phyloP scores from a whole-genome alignment of 2,113 vertebrate genomes.

The Triplophysa siluroides region DNA sequence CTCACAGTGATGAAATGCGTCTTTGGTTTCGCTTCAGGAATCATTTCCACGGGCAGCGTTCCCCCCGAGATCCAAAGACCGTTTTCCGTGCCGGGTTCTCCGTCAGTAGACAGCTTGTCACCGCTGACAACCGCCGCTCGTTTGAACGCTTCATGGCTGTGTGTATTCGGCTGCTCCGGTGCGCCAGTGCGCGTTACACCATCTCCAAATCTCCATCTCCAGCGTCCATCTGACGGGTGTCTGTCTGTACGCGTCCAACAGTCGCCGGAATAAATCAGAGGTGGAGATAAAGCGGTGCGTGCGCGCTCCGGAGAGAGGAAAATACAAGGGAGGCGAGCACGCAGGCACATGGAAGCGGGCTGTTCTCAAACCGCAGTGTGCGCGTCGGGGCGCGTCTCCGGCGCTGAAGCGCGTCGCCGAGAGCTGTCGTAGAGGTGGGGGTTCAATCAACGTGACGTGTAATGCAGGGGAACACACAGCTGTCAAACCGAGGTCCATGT shows the following conservation, averaged over 20 bases:
- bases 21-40: slow-evolving; percentile 57
- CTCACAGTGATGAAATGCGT: slow-evolving; percentile 5
- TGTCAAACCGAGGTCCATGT: neutral
- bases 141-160: neutral
- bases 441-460: slow-evolving; percentile 21
- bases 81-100: slow-evolving; percentile 24
- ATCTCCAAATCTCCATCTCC: slow-evolving; percentile 26
- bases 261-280: slow-evolving; percentile 23
- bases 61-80: slow-evolving; percentile 31
- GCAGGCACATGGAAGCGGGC: slow-evolving; percentile 47
- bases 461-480: slow-evolving; percentile 12
- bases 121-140: neutral
- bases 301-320: slow-evolving; percentile 53
- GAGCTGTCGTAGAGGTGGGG: slow-evolving; percentile 25
- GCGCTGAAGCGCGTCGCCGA: slow-evolving; percentile 2
- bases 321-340: slow-evolving; percentile 59
- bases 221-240: slow-evolving; percentile 16
- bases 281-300: slow-evolving; percentile 49
- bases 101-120: neutral
- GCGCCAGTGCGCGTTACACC: slow-evolving; percentile 1
- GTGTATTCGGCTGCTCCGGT: neutral
- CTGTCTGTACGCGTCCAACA: slow-evolving; percentile 19
- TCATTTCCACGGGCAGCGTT: slow-evolving; percentile 47
- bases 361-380: slow-evolving; percentile 51
- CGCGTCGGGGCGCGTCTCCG: slow-evolving; percentile 37